Evolutionary conservation across 2,113 vertebrate species (phyloP), one percentile per base, ranked within the genome.

Genomic region (Hemicordylus capensis): DNA sequence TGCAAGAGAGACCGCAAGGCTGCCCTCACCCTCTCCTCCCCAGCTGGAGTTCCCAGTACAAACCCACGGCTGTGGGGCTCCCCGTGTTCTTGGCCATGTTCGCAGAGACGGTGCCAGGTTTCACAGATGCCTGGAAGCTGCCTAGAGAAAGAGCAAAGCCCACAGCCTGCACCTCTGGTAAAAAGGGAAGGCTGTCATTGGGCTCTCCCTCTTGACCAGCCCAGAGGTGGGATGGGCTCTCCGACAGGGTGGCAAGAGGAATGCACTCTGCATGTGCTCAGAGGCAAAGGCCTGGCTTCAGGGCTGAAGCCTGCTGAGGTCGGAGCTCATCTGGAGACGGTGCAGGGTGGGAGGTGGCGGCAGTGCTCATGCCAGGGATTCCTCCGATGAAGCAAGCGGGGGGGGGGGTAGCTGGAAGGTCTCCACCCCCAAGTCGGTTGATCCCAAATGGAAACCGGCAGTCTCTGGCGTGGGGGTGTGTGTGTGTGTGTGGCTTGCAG

Each of bases 261-360:
- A 66, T 14, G 31, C 63, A 24, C 56, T 75, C 70, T 63, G 70
- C 12, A 34, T 39, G 11, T 48, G 42, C 58, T 74, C 56, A 74
- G 42, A 72, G 31, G 10, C n/a, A 3, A 39, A 46, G 14, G 31
- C 2, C 6, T 2, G 14, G 10, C 28, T 39, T 37, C 22, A 17
- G 3, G 5, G 26, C n/a, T 54, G 51, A 15, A 66, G n/a, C n/a
- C n/a, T n/a, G n/a, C n/a, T n/a, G n/a, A n/a, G n/a, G n/a, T n/a
- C n/a, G n/a, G n/a, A n/a, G n/a, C n/a, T n/a, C n/a, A n/a, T n/a
- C n/a, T n/a, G n/a, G n/a, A n/a, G n/a, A n/a, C n/a, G n/a, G n/a
- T n/a, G n/a, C n/a, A n/a, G n/a, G n/a, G 20, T 3, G 24, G n/a
- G 6, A 1, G 3, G 73, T 34, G 48, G 8, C 4, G 4, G 8